Conservation (phyloP, 2,797 vertebrate species). For the Labroides dimidiatus region DNA sequence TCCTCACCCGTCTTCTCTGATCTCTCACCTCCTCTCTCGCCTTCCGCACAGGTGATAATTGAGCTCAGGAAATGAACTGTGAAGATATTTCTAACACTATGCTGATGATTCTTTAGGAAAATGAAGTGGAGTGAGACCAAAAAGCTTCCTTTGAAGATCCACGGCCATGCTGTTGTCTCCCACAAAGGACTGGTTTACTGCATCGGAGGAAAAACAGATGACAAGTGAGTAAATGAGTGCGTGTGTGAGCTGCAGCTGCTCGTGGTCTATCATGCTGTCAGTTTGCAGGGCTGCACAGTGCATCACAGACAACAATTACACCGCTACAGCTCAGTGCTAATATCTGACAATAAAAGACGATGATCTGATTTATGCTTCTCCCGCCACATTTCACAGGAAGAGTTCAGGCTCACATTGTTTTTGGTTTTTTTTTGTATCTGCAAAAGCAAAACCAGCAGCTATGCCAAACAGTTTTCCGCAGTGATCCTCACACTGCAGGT, state of each 20-base stretch:
- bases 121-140: slow-evolving; percentile 94
- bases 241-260: slow-evolving; percentile 64
- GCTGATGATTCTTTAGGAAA: slow-evolving; percentile 78
- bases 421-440: too few relatives aligned
- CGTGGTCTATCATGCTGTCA: slow-evolving; percentile 46
- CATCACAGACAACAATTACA: slow-evolving; percentile 31
- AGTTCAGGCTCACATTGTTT: background rate
- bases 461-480: background rate
- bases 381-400: background rate
- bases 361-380: background rate
- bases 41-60: slow-evolving; percentile 42
- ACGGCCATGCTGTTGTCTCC: slow-evolving; percentile 94
- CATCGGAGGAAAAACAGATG: slow-evolving; percentile 98
- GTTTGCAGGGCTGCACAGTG: slow-evolving; percentile 22
- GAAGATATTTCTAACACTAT: background rate
- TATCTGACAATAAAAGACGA: slow-evolving; percentile 5
- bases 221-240: slow-evolving; percentile 88
- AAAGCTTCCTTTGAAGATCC: slow-evolving; percentile 95
- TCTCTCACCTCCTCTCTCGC: slow-evolving; percentile 11
- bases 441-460: background rate
- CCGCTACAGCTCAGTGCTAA: background rate
- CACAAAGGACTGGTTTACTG: slow-evolving; percentile 92
- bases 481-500: background rate
- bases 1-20: background rate
- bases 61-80: slow-evolving; percentile 1